Conservation (phyloP, 35 echinoderm and acorn worm species). For the Ptychodera flava region DNA sequence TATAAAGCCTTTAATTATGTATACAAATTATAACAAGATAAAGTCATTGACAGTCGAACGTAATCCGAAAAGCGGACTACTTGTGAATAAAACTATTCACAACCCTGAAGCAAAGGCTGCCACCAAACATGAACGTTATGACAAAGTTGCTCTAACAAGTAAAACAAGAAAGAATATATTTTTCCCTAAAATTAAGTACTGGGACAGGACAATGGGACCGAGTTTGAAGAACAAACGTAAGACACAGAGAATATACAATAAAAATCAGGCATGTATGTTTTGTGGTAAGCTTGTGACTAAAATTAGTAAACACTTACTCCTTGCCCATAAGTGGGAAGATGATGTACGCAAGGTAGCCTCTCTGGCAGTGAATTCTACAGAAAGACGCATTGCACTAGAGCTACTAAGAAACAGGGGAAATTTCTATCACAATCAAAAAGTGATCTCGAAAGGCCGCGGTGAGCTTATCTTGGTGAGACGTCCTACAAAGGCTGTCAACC, state of each 20-base stretch:
- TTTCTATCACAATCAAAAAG: slow-evolving; percentile 20
- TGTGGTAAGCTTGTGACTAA: slow-evolving; percentile 21
- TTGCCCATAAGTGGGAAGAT: slow-evolving; percentile 10
- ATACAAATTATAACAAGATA: too few relatives aligned
- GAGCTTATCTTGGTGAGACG: slow-evolving; percentile 27
- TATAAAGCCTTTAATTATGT: too few relatives aligned
- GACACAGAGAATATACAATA: slow-evolving; percentile 20
- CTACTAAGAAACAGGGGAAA: slow-evolving; percentile 20
- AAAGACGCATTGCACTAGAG: slow-evolving; percentile 20
- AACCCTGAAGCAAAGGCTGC: too few relatives aligned
- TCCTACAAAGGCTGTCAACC: too few relatives aligned
- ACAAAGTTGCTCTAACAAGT: too few relatives aligned
- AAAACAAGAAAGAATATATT: too few relatives aligned
- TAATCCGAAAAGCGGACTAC: too few relatives aligned
- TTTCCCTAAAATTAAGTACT: background rate
- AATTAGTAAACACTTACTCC: slow-evolving; percentile 22
- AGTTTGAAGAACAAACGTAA: background rate
- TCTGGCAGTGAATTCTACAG: slow-evolving; percentile 11
- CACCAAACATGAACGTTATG: too few relatives aligned
- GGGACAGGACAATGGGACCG: background rate
- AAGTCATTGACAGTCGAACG: too few relatives aligned
- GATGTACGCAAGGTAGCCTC: slow-evolving; percentile 20
- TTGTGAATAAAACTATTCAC: too few relatives aligned
- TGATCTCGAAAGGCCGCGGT: slow-evolving; percentile 2
- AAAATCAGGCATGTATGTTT: slow-evolving; percentile 19